Conservation (phyloP, 2,113 vertebrate genomes). For the Myotis davidii region DNA sequence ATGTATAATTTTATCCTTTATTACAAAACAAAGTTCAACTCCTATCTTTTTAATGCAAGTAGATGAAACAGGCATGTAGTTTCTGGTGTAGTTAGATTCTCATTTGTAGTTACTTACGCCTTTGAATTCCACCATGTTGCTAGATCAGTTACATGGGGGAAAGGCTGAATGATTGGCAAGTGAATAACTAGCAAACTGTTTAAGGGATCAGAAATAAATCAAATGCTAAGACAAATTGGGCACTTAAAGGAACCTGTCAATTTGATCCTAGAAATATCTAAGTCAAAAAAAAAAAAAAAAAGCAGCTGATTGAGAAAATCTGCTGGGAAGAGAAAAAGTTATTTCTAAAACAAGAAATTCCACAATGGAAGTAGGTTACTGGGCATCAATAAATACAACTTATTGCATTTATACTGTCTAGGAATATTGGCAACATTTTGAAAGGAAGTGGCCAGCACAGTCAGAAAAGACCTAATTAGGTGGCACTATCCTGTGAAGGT, state of each 20-base stretch:
- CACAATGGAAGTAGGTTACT: not conserved
- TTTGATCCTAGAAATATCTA: slow-evolving; percentile 44
- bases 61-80: slow-evolving; percentile 54
- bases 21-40: slow-evolving; percentile 71
- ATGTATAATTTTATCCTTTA: slow-evolving; percentile 55
- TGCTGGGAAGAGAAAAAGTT: not conserved
- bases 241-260: slow-evolving; percentile 52
- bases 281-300: slow-evolving; percentile 8
- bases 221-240: slow-evolving; percentile 57
- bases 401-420: not conserved
- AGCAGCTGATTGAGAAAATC: not conserved
- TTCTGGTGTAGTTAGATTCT: slow-evolving; percentile 50
- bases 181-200: slow-evolving; percentile 59
- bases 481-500: not conserved
- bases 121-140: slow-evolving; percentile 71
- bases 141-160: slow-evolving; percentile 56
- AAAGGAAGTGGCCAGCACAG: not conserved
- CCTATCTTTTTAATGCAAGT: slow-evolving; percentile 51
- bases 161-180: slow-evolving; percentile 55
- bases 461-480: not conserved
- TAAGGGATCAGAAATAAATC: slow-evolving; percentile 47
- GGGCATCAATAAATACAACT: not conserved
- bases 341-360: slow-evolving; percentile 55
- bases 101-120: slow-evolving; percentile 66
- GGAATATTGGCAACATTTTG: not conserved